A percentile compares a stretch with the other conserved stretches of the same genome.
These are phyloP conservation scores for Tolmerus cingulatus DNA, from an alignment of 2,888 invertebrate species.

Conservation along the genomic window DNA sequence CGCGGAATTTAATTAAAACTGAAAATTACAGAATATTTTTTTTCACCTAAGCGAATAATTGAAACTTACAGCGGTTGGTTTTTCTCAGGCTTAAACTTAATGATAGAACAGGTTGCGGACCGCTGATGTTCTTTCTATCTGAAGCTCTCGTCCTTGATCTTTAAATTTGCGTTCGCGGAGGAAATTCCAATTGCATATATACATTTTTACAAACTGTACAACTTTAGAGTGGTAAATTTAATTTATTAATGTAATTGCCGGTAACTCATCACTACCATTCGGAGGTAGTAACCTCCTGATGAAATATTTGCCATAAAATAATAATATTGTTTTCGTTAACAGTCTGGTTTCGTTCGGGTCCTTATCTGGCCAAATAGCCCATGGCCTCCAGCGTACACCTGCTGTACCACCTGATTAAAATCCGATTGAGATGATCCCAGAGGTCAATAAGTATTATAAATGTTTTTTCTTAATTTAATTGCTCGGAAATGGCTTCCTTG, in stretches of 20 bases:
- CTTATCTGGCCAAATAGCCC: background rate
- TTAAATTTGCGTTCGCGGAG: background rate
- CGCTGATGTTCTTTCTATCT: background rate
- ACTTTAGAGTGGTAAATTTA: background rate
- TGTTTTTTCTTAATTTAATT: background rate
- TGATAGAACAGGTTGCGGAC: background rate
- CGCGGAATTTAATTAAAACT: background rate
- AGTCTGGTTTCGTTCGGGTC: background rate
- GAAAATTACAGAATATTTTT: background rate
- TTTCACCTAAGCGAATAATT: background rate
- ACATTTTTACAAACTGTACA: background rate
- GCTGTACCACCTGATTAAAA: background rate
- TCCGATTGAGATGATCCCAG: background rate
- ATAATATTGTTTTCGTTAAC: background rate
- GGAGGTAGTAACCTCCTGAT: background rate
- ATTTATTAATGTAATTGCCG: background rate
- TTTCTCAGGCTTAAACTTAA: background rate
- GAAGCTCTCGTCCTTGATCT: background rate
- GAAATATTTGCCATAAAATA: background rate
- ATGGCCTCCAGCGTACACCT: background rate
- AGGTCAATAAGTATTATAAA: background rate
- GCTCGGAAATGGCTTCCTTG: conserved; percentile 16
- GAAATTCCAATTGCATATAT: background rate
- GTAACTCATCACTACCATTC: background rate
- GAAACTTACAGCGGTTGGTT: background rate